Evolutionary conservation across 2,888 invertebrate species (phyloP).

Genomic region (Drosophila sordidula): DNA sequence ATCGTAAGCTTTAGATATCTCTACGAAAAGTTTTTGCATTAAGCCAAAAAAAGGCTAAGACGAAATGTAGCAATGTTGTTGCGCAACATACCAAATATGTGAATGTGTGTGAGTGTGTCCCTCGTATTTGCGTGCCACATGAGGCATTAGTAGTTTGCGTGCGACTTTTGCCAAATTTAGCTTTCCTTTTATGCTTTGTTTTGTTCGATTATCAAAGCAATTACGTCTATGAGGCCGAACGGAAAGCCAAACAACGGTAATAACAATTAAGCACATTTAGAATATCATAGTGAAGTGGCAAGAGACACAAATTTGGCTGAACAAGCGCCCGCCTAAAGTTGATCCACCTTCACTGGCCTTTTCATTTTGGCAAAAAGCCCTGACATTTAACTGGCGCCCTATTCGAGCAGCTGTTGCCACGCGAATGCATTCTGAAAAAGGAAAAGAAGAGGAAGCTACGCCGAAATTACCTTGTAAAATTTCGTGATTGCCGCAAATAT

Average conservation of each 20-base stretch:
- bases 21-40: conserved; percentile 15
- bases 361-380: conserved; percentile 60
- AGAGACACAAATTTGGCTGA: conserved; percentile 16
- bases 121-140: conserved; percentile 14
- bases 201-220: conserved; percentile 69
- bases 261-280: conserved; percentile 52
- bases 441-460: conserved; percentile 8
- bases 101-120: neutral
- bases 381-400: conserved; percentile 56
- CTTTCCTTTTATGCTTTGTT: conserved; percentile 31
- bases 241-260: conserved; percentile 40
- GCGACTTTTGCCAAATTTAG: conserved; percentile 50
- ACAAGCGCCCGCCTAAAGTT: conserved; percentile 30
- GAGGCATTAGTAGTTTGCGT: conserved; percentile 54
- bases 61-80: conserved; percentile 41
- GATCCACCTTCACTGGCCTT: conserved; percentile 54
- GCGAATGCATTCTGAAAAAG: conserved; percentile 10
- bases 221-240: conserved; percentile 46
- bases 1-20: conserved; percentile 24
- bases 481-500: conserved; percentile 67
- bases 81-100: conserved; percentile 32
- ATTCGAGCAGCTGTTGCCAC: neutral
- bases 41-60: conserved; percentile 6
- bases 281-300: conserved; percentile 35
- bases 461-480: conserved; percentile 71